Evolutionary conservation across 1,140 invertebrate genomes (phyloP).

Genomic region (Drosophila varians): DNA sequence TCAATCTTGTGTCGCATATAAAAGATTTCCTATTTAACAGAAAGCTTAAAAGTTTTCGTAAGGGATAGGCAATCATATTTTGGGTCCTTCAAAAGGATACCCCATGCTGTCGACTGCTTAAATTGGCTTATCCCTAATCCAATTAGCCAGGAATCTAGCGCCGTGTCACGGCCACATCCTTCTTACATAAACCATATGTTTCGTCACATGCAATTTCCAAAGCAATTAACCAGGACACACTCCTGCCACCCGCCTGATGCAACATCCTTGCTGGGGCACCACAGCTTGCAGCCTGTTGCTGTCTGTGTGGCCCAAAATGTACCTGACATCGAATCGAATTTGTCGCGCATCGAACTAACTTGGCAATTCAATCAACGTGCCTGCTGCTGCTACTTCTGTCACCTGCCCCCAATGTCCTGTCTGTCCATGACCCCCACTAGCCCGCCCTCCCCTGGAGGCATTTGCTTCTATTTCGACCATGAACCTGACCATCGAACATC

Average conservation of each 20-base stretch:
- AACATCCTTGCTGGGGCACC: constrained; percentile 35
- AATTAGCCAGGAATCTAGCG: constrained; percentile 44
- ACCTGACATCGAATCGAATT: constrained; percentile 39
- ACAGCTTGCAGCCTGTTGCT: constrained; percentile 53
- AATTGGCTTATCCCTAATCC: constrained; percentile 56
- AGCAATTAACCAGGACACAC: constrained; percentile 69
- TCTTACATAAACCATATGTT: constrained; percentile 57
- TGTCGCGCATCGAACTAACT: constrained; percentile 61
- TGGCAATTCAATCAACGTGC: constrained; percentile 64
- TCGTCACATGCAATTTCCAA: constrained; percentile 69
- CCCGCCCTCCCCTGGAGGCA: background rate
- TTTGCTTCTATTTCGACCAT: constrained; percentile 9
- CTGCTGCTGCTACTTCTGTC: constrained; percentile 21
- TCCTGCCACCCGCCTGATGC: constrained; percentile 42
- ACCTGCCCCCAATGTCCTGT: constrained; percentile 5
- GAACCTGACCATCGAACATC: constrained; percentile 26
- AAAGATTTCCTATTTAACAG: background rate
- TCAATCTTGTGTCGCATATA: background rate
- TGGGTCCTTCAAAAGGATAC: background rate
- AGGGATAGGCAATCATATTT: background rate
- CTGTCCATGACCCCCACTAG: too few species aligned
- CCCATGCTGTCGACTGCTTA: constrained; percentile 1
- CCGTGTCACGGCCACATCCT: constrained; percentile 45
- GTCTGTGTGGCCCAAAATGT: constrained; percentile 3
- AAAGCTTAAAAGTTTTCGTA: too few species aligned